Percentiles rank a stretch among this genome's conserved stretches.
Evolutionary conservation across 2,113 vertebrate genomes (phyloP).

Genomic region (Collichthys lucidus): DNA sequence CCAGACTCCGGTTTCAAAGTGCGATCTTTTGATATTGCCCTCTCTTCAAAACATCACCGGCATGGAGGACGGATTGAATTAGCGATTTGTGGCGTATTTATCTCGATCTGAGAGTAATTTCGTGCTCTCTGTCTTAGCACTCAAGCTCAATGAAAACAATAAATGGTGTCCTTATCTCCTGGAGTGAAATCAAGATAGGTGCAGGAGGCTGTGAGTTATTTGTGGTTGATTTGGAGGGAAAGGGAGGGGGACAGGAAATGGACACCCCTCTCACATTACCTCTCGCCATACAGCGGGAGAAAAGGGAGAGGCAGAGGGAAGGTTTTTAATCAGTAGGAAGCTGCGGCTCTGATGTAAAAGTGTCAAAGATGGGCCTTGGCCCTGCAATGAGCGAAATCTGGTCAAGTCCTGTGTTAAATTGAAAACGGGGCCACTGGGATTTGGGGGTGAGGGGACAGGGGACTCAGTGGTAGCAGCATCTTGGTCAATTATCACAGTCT

Average conservation of each 20-base stretch:
- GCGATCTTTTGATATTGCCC: constrained; percentile 67
- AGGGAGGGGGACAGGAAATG: constrained; percentile 75
- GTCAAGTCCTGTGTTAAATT: constrained; percentile 80
- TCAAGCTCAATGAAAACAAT: constrained; percentile 82
- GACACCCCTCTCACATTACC: constrained; percentile 77
- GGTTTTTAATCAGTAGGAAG: constrained; percentile 76
- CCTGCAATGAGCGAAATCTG: constrained; percentile 74
- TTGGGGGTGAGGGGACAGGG: constrained; percentile 69
- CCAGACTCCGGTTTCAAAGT: constrained; percentile 69
- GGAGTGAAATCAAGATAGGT: constrained; percentile 80
- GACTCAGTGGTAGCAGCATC: constrained; percentile 61
- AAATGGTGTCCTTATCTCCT: constrained; percentile 83
- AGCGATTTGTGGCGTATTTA: constrained; percentile 74
- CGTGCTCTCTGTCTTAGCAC: constrained; percentile 75
- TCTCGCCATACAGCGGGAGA: constrained; percentile 49
- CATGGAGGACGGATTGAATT: constrained; percentile 76
- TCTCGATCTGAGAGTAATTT: constrained; percentile 75
- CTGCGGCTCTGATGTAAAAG: constrained; percentile 78
- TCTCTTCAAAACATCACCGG: constrained; percentile 65
- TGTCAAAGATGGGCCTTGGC: constrained; percentile 77
- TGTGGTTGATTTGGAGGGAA: constrained; percentile 77
- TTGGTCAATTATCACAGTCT: constrained; percentile 78
- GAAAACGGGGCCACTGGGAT: constrained; percentile 82
- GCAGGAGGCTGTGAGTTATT: constrained; percentile 78
- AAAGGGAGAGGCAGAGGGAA: constrained; percentile 43